A percentile compares a stretch with the other conserved stretches of the same genome.
These are phyloP conservation scores for Trachymyrmex cornetzi DNA, from an alignment of 1,140 invertebrate genomes.

Conservation along the genomic window DNA sequence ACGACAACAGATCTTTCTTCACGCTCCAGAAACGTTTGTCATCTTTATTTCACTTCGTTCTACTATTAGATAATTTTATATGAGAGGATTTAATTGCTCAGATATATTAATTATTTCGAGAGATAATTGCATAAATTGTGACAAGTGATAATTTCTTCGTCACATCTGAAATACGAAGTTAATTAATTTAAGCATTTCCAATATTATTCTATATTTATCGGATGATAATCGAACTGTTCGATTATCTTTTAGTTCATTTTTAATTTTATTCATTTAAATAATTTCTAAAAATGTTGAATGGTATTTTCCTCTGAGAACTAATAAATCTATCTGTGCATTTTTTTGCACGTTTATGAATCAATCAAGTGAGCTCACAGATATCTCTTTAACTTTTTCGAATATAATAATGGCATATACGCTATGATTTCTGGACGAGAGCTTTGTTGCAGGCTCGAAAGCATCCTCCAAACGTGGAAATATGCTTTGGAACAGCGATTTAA, in stretches of 20 bases:
- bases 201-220: not conserved
- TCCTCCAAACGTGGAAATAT: slow-evolving; percentile 55
- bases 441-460: slow-evolving; percentile 19
- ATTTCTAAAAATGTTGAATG: not conserved
- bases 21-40: slow-evolving; percentile 26
- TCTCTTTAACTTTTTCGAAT: not conserved
- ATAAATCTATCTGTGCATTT: not conserved
- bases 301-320: not conserved
- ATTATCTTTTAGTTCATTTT: not conserved
- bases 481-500: slow-evolving; percentile 23
- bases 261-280: not conserved
- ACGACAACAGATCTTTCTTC: slow-evolving; percentile 50
- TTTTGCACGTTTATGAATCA: slow-evolving; percentile 24
- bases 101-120: not conserved
- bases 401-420: slow-evolving; percentile 38
- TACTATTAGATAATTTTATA: not conserved
- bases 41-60: not conserved
- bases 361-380: slow-evolving; percentile 11
- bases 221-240: not conserved
- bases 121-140: not conserved
- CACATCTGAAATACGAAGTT: not conserved
- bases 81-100: not conserved
- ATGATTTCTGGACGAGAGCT: slow-evolving; percentile 21
- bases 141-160: not conserved
- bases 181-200: not conserved